A percentile compares a stretch with the other conserved stretches of the same genome.
Conservation (phyloP, 2,888 invertebrate species). For the Macrosoma leucophasiata region DNA sequence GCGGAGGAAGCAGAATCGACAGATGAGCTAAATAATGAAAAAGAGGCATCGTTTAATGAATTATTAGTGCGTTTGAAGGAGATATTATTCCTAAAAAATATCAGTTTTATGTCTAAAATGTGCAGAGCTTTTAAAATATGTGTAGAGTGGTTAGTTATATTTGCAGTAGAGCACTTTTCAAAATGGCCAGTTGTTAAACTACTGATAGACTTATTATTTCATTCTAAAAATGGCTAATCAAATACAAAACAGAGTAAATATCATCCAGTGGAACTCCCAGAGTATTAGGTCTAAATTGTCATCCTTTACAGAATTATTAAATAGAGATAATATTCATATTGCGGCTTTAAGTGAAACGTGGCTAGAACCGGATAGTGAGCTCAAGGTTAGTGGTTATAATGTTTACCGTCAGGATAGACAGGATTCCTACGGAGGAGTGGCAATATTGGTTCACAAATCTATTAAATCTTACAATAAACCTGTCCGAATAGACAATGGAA, state of each 20-base stretch:
- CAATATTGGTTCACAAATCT: slow-evolving; percentile 3
- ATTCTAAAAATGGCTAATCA: not conserved
- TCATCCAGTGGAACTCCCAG: slow-evolving; percentile 22
- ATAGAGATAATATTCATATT: slow-evolving; percentile 13
- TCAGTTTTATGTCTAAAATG: not conserved
- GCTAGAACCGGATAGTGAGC: slow-evolving; percentile 1
- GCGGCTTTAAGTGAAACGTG: slow-evolving; percentile 18
- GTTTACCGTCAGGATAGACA: slow-evolving; percentile 1
- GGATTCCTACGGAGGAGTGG: slow-evolving; percentile 6
- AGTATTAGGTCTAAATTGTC: slow-evolving; percentile 17
- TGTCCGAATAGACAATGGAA: not conserved
- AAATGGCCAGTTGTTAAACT: not conserved
- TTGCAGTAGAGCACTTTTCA: not conserved
- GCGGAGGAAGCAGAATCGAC: not conserved
- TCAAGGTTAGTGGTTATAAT: slow-evolving; percentile 2
- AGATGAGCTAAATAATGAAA: not conserved
- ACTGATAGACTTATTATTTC: slow-evolving; percentile 1
- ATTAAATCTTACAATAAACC: not conserved
- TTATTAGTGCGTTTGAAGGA: not conserved
- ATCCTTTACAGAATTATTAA: slow-evolving; percentile 11
- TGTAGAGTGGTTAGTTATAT: slow-evolving; percentile 1
- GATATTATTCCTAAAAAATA: not conserved
- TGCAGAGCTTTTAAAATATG: not conserved
- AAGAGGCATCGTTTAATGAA: not conserved
- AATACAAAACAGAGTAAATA: slow-evolving; percentile 3